Base-by-base conservation (phyloP, 2,888 invertebrate genomes). In the Rhagophthalmus giganteus region DNA sequence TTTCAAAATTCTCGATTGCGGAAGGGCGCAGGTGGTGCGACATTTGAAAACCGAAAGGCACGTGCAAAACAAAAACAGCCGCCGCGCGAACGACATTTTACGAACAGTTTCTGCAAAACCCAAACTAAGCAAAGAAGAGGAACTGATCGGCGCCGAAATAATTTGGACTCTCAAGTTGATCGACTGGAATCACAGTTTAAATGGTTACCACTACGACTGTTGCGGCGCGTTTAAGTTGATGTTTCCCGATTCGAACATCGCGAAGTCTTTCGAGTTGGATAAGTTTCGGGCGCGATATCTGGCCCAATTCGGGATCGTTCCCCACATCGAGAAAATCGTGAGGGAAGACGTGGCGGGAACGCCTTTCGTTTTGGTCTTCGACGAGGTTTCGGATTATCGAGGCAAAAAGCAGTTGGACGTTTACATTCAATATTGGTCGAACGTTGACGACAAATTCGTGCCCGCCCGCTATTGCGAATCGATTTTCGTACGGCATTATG, bases 381-480 rank as follows among this genome's bases (percentile, higher is more conserved):
- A 51, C 8, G 51, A 51, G 12, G 33, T 7, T 2, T 3, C 14
- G 10, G 15, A 9, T 9, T 24, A 16, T 1, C 25, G 12, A n/a
- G 25, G 30, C 6, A 51, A 40, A 40, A 51, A 30, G 8, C 45
- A 45, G 8, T 35, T 27, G 14, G 45, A 51, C 26, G 39, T 32
- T 15, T 46, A 51, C 10, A 9, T 51, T 1, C 51, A 45, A 9
- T 51, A 46, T n/a, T 51, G 51, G 51, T 51, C 51, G 2, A 39
- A 16, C 16, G 3, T 4, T 1, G 34, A 39, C 5, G 45, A 51
- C 6, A 46, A 40, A 34, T 35, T 51, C 8, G 34, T 46, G 8
- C 11, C 30, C 1, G 34, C 45, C 12, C 8, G 33, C n/a, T 51
- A 51, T 11, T 51, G 51, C 31, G 51, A 45, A 6, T 24, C 45